These are phyloP conservation scores for Xiphias gladius DNA, from an alignment of 2,113 vertebrate genomes.

Conservation along the genomic window DNA sequence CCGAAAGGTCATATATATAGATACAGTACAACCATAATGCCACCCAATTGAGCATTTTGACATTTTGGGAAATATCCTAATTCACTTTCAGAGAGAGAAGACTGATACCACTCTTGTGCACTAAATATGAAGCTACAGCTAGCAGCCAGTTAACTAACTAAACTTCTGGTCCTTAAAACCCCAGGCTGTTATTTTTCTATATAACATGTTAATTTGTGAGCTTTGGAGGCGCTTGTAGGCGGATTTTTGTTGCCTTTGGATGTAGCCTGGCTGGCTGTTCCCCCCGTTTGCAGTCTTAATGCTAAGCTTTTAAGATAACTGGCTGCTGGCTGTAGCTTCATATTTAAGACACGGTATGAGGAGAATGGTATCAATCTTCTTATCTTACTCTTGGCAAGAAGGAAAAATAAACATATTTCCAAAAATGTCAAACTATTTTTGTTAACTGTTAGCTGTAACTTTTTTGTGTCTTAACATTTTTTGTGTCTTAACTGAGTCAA, in stretches of 20 bases:
- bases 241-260: neutral
- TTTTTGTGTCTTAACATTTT: neutral
- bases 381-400: neutral
- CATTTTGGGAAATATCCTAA: too few species aligned
- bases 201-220: neutral
- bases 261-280: neutral
- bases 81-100: too few species aligned
- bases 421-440: neutral
- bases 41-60: too few species aligned
- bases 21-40: too few species aligned
- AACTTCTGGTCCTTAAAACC: too few species aligned
- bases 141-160: too few species aligned
- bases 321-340: neutral
- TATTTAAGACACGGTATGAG: neutral
- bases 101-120: too few species aligned
- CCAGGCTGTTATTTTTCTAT: neutral
- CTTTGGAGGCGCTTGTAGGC: neutral
- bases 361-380: neutral
- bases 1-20: too few species aligned
- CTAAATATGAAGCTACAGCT: too few species aligned
- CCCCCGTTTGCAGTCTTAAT: neutral
- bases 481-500: neutral
- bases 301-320: neutral
- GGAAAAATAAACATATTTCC: neutral
- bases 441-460: neutral